These are phyloP conservation scores for Julus scanicus DNA, from an alignment of 2,888 invertebrate genomes.

Conservation along the genomic window DNA sequence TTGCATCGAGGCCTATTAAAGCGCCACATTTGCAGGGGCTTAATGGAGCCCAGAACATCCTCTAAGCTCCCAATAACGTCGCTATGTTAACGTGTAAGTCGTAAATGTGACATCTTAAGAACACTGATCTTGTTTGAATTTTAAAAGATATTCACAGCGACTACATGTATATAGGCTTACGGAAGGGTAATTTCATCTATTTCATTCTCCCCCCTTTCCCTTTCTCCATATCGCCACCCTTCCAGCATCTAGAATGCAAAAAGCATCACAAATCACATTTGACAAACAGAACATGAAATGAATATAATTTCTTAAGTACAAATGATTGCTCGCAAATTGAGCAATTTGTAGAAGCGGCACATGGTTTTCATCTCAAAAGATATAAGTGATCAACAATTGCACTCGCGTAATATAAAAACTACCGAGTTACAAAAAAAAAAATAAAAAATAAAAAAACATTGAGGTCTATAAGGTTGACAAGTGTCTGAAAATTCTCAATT, in stretches of 20 bases:
- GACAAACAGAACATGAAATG: slow-evolving; percentile 43
- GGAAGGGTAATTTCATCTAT: slow-evolving; percentile 31
- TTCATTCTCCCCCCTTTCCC: neutral
- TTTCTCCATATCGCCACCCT: neutral
- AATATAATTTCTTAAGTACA: slow-evolving; percentile 45
- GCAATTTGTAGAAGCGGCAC: slow-evolving; percentile 40
- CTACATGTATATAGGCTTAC: slow-evolving; percentile 11
- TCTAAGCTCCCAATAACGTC: slow-evolving; percentile 51
- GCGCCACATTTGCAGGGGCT: slow-evolving; percentile 47
- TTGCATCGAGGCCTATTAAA: slow-evolving; percentile 48
- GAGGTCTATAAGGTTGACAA: no score
- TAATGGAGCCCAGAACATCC: slow-evolving; percentile 40
- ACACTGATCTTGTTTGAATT: slow-evolving; percentile 54
- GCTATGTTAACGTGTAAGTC: slow-evolving; percentile 49
- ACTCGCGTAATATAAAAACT: neutral
- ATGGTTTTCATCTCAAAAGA: slow-evolving; percentile 9
- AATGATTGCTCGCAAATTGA: slow-evolving; percentile 44
- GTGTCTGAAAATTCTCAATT: no score
- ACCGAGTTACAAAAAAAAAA: neutral
- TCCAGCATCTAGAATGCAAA: neutral
- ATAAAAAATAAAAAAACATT: neutral
- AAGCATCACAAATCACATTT: slow-evolving; percentile 49
- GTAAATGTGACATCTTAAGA: slow-evolving; percentile 52
- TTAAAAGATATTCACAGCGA: slow-evolving; percentile 50
- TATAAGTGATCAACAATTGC: slow-evolving; percentile 2